Percentiles rank a stretch among this genome's conserved stretches.
These are phyloP conservation scores for Caenorhabditis virilis DNA, from an alignment of 2,888 invertebrate genomes.

Conservation along the genomic window DNA sequence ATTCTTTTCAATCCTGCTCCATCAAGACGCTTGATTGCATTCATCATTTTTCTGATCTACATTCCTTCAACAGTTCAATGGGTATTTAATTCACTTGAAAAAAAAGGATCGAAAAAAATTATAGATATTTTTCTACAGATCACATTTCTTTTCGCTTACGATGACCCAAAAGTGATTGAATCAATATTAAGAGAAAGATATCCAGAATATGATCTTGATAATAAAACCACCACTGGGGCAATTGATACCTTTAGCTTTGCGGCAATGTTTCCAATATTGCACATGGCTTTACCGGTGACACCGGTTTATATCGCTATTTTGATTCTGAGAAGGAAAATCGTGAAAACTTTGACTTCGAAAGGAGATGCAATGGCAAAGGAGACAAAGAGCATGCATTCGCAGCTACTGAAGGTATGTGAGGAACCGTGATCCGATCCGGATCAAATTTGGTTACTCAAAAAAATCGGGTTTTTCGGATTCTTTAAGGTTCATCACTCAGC, in stretches of 20 bases:
- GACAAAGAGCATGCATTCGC: neutral
- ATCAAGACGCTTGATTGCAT: constrained; percentile 5
- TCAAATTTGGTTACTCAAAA: no score
- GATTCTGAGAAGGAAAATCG: constrained; percentile 9
- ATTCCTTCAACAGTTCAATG: constrained; percentile 11
- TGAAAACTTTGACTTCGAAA: constrained; percentile 5
- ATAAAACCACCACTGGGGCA: constrained; percentile 13
- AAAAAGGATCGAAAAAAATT: no score
- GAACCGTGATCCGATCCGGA: no score
- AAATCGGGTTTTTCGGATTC: no score
- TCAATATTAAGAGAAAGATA: no score
- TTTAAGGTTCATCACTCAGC: no score
- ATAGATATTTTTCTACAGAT: no score
- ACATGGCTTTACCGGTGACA: constrained; percentile 19
- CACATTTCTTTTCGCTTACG: no score
- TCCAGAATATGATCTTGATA: constrained; percentile 28
- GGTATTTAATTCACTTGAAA: neutral
- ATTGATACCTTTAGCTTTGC: constrained; percentile 9
- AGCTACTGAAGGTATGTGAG: neutral
- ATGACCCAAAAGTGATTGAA: no score
- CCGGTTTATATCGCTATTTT: constrained; percentile 14
- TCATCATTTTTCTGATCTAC: constrained; percentile 16
- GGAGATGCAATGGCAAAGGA: neutral
- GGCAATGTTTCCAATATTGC: constrained; percentile 22
- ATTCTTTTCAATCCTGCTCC: constrained; percentile 33